Evolutionary conservation across 2,797 vertebrate species (phyloP), one percentile per base, ranked within the genome.

Genomic region (Melanotaenia trifasciata): DNA sequence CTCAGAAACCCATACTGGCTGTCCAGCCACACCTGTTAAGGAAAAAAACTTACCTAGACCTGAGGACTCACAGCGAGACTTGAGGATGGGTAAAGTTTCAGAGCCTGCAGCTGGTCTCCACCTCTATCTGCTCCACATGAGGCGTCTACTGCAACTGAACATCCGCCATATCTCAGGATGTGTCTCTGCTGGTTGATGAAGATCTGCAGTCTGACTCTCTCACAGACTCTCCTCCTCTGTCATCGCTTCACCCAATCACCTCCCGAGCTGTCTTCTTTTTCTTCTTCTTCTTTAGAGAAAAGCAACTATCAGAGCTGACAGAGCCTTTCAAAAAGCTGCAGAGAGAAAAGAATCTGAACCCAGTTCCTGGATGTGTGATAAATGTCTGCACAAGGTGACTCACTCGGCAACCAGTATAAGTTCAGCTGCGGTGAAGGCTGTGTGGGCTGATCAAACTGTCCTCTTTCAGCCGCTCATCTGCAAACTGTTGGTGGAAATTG

Each of bases 171-270:
- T 74, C 66, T 73, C 66, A 74, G 28, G 30, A 62, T 33, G 5
- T 47, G 70, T 58, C 9, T 40, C 10, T 40, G 40, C 13, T 4
- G 40, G 10, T 43, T 18, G 40, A 43, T 43, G 40, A 43, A 43
- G 40, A 43, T 43, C 40, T 16, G 36, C 6, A 1, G 32, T 7
- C 32, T 33, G 32, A 33, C 32, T 26, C 26, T 33, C 32, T 54
- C 67, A 63, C 22, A 3, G 47, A 51, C 43, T 28, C 22, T 28
- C 35, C 67, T 53, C 56, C 36, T 75, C 28, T 18, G 36, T 43
- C 32, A 45, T 30, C 8, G 5, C 59, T 5, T 58, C 68, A 57
- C 5, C 84, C 85, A 87, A 86, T 87, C 84, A 79, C 47, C 81
- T 79, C 24, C 24, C 22, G 18, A 50, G 43, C n/a, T 2, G 6